A percentile compares a stretch with the other conserved stretches of the same genome.
Conservation (phyloP, 2,797 vertebrate genomes). For the Spea hammondii region DNA sequence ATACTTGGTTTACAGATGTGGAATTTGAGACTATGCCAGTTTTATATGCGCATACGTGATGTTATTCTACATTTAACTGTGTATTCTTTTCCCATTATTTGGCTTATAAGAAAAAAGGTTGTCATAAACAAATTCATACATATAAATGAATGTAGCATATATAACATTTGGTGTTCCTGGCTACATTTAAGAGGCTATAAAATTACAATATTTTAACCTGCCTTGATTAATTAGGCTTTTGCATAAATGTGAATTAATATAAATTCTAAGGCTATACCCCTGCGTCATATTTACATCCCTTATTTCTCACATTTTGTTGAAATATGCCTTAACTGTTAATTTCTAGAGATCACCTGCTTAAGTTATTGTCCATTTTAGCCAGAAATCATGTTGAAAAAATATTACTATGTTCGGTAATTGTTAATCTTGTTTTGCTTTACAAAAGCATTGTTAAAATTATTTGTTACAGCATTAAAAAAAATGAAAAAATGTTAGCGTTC, state of each 20-base stretch:
- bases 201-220: constrained; percentile 59
- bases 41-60: constrained; percentile 52
- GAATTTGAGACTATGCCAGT: constrained; percentile 51
- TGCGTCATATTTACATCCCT: constrained; percentile 57
- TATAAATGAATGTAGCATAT: constrained; percentile 61
- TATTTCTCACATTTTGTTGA: constrained; percentile 56
- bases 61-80: constrained; percentile 56
- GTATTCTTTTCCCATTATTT: constrained; percentile 56
- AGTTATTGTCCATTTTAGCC: constrained; percentile 52
- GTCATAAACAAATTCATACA: constrained; percentile 53
- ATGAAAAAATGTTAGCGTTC: constrained; percentile 13
- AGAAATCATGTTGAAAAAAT: constrained; percentile 52
- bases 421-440: constrained; percentile 8
- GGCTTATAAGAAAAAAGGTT: constrained; percentile 53
- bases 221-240: constrained; percentile 65
- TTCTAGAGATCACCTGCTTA: constrained; percentile 51
- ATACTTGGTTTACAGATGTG: constrained; percentile 52
- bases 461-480: constrained; percentile 7
- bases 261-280: constrained; percentile 65
- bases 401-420: constrained; percentile 19
- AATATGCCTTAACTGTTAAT: constrained; percentile 59
- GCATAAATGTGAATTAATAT: constrained; percentile 61
- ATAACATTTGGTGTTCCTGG: constrained; percentile 61
- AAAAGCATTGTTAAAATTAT: constrained; percentile 15
- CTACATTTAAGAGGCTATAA: constrained; percentile 53